Percentiles rank a stretch among this genome's conserved stretches.
phyloP scores from a whole-genome alignment of 2,797 vertebrate species.

The Gambelia wislizenii region DNA sequence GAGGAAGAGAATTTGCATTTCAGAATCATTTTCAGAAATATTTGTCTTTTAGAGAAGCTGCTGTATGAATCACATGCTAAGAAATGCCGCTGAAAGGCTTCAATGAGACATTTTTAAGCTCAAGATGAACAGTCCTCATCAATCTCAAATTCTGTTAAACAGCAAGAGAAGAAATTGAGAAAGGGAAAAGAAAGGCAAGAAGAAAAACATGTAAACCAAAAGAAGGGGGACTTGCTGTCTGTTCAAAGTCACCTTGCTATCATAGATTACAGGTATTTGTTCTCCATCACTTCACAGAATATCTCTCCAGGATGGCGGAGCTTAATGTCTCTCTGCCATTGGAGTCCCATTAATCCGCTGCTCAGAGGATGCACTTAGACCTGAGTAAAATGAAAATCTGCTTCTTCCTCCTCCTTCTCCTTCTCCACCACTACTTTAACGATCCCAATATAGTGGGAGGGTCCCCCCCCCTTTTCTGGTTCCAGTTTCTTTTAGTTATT shows the following conservation, averaged over 20 bases:
- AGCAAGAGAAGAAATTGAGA: constrained; percentile 28
- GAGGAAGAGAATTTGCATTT: constrained; percentile 21
- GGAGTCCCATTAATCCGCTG: constrained; percentile 17
- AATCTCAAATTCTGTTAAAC: constrained; percentile 36
- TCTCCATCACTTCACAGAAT: constrained; percentile 21
- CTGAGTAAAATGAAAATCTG: not conserved
- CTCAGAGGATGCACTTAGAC: constrained; percentile 4
- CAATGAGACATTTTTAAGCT: constrained; percentile 40
- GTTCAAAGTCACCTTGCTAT: constrained; percentile 32
- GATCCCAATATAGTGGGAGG: not conserved
- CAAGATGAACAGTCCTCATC: constrained; percentile 15
- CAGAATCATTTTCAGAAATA: not conserved
- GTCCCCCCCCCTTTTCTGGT: not conserved
- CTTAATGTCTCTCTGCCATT: not conserved
- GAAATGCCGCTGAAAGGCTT: not conserved
- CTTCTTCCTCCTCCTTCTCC: not conserved
- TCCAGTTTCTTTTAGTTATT: not conserved
- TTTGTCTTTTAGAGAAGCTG: not conserved
- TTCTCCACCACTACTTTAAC: not conserved
- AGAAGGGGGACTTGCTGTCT: not conserved
- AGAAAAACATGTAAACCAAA: not conserved
- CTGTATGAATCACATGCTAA: constrained; percentile 44
- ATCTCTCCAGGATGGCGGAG: constrained; percentile 1
- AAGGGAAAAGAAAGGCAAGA: not conserved
- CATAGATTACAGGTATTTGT: not conserved